Percentiles rank a stretch among this genome's conserved stretches.
phyloP scores from a whole-genome alignment of 1,140 invertebrate genomes.

The Bombus impatiens region DNA sequence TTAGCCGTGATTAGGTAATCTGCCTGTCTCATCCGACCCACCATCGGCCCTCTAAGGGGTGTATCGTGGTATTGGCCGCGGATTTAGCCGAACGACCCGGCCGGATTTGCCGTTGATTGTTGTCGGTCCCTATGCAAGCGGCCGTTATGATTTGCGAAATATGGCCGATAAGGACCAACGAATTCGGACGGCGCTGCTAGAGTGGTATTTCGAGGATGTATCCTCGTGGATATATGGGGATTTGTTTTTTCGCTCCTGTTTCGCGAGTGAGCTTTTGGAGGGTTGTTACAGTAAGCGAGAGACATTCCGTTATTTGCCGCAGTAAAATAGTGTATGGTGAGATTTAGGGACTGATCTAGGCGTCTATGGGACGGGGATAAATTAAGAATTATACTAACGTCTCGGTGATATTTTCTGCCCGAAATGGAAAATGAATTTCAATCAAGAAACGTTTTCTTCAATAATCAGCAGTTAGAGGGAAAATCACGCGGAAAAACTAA shows the following conservation, averaged over 20 bases:
- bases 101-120: constrained; percentile 62
- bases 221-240: neutral
- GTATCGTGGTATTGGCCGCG: constrained; percentile 43
- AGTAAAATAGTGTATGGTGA: neutral
- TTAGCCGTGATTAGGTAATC: constrained; percentile 78
- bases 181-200: neutral
- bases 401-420: neutral
- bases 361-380: neutral
- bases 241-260: constrained; percentile 11
- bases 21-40: constrained; percentile 68
- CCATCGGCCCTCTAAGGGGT: constrained; percentile 7
- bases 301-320: neutral
- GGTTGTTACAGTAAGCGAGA: neutral
- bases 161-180: constrained; percentile 23
- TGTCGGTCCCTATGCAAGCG: constrained; percentile 19
- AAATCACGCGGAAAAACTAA: neutral
- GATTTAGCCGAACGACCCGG: constrained; percentile 53
- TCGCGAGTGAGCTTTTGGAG: neutral
- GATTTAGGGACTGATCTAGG: neutral
- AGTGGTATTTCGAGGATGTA: neutral
- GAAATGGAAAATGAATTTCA: neutral
- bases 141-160: constrained; percentile 51
- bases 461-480: neutral
- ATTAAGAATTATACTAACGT: neutral
- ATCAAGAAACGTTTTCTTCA: neutral